A percentile compares a stretch with the other conserved stretches of the same genome.
Conservation (phyloP, 2,888 invertebrate genomes). For the Unio delphinus region DNA sequence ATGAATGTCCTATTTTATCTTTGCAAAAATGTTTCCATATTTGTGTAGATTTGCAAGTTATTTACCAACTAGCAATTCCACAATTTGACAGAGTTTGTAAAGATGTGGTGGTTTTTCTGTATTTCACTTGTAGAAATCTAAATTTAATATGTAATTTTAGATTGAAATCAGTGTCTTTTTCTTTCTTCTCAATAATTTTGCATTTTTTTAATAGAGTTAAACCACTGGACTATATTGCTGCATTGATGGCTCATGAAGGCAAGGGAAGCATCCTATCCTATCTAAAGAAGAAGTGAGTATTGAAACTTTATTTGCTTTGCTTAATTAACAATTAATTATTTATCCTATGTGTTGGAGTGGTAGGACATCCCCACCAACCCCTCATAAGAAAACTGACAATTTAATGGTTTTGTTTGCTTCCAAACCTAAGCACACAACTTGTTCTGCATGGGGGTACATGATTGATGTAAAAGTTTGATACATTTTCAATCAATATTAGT, state of each 20-base stretch:
- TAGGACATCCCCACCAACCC: too few species aligned
- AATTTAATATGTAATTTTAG: too few species aligned
- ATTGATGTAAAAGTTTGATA: too few species aligned
- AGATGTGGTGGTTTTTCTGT: background rate
- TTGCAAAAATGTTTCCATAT: too few species aligned
- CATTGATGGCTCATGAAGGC: constrained; percentile 89
- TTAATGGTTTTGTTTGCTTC: background rate
- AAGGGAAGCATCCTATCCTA: constrained; percentile 69
- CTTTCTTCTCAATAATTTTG: background rate
- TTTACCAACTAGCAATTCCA: too few species aligned
- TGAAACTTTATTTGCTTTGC: background rate
- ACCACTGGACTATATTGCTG: constrained; percentile 83
- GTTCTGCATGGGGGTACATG: too few species aligned
- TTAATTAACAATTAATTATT: background rate
- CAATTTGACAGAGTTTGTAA: background rate
- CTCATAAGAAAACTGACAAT: background rate
- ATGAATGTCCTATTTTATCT: too few species aligned
- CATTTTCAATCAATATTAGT: too few species aligned
- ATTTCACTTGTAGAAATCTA: background rate
- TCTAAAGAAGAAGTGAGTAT: constrained; percentile 60
- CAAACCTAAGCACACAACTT: background rate
- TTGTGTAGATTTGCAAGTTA: too few species aligned
- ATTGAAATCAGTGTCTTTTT: background rate
- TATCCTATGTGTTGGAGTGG: background rate
- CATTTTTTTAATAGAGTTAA: constrained; percentile 74